Evolutionary conservation across 2,888 invertebrate species (phyloP), one percentile per base, ranked within the genome.

Genomic region (Zygothrica quintamaculata): DNA sequence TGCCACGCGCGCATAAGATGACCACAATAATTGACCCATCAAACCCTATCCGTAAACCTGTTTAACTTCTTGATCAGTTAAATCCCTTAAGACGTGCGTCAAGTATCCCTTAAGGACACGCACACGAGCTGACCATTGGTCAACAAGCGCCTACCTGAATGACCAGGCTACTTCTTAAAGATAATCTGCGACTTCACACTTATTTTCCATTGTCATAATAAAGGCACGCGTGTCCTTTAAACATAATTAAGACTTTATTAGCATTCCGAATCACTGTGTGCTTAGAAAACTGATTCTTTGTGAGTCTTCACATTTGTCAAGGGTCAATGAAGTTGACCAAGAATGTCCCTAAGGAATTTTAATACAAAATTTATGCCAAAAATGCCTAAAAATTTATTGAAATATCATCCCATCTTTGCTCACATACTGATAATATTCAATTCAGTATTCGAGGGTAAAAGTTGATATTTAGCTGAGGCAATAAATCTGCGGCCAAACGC

Each of bases 401-500:
- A 70, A 73, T 66, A 71, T 82, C 56, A 65, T 60, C 48, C 34
- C 29, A 31, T 22, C 16, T 40, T 25, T 3, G 9, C 9, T 1
- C 22, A 22, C n/a, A 42, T 48, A 34, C 12, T 16, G 15, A 46
- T 6, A 7, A 43, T 37, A 36, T 47, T 26, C n/a, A n/a, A 3
- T 16, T 37, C 33, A n/a, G 18, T 5, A 9, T 9, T 40, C 44
- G 31, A 44, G 84, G 79, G 70, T 70, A 61, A 67, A 67, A 72
- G 53, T 68, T 68, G 48, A 56, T 55, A 62, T 64, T 59, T 67
- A 60, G 57, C 29, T 40, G 51, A 66, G 58, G 76, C 84, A 84
- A 84, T 84, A 87, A 86, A 86, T 88, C 74, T 86, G 84, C 29
- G 81, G 87, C 74, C 55, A 62, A 68, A 66, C 69, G 62, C 67